phyloP scores from a whole-genome alignment of 2,113 vertebrate genomes.

The Xyrauchen texanus region DNA sequence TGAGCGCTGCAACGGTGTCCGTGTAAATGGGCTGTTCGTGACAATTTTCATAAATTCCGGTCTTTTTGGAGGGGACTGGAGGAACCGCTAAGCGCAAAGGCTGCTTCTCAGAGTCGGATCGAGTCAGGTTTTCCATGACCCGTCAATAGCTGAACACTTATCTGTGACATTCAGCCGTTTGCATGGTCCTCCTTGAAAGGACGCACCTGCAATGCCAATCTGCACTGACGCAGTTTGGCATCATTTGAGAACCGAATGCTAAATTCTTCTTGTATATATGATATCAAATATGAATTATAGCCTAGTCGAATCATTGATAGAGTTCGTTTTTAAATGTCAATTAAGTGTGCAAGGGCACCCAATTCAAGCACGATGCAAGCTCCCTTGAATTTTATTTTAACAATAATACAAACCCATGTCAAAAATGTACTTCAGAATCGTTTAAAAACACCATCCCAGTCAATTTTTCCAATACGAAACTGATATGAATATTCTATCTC shows the following conservation, averaged over 20 bases:
- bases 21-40: slow-evolving; percentile 66
- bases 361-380: not conserved
- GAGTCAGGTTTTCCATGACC: slow-evolving; percentile 78
- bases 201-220: slow-evolving; percentile 69
- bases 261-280: not conserved
- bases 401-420: not conserved
- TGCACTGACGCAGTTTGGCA: slow-evolving; percentile 75
- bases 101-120: slow-evolving; percentile 67
- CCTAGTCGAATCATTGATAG: too few species aligned
- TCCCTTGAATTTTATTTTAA: not conserved
- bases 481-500: too few species aligned
- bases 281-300: not conserved
- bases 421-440: not conserved
- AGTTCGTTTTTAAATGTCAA: too few species aligned
- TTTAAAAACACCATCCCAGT: too few species aligned
- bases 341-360: too few species aligned
- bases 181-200: slow-evolving; percentile 68
- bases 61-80: slow-evolving; percentile 67
- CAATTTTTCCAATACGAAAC: too few species aligned
- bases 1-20: slow-evolving; percentile 66
- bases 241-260: slow-evolving; percentile 45
- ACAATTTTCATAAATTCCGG: slow-evolving; percentile 69
- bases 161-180: slow-evolving; percentile 62
- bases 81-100: slow-evolving; percentile 68
- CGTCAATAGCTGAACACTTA: slow-evolving; percentile 61